Conservation (phyloP, 1,140 invertebrate genomes). For the Psilanteris sp. region DNA sequence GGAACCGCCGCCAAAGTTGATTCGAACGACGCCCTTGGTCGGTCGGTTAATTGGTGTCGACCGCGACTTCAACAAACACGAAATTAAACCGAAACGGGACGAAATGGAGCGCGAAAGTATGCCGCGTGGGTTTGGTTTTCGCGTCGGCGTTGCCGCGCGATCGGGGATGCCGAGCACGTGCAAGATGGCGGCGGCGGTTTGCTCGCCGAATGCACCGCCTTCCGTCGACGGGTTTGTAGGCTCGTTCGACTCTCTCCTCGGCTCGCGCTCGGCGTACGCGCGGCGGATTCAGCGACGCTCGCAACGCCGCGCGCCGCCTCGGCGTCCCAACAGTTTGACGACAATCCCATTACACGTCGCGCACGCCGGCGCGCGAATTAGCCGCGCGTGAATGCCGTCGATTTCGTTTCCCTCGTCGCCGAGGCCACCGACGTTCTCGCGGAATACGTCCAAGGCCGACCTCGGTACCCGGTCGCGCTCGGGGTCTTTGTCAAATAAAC, state of each 20-base stretch:
- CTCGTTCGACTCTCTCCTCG: constrained; percentile 19
- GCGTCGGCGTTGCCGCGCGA: constrained; percentile 59
- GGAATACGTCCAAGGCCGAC: constrained; percentile 53
- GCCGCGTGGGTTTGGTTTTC: constrained; percentile 27
- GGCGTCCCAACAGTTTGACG: constrained; percentile 72
- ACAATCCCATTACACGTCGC: constrained; percentile 70
- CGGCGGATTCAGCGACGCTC: constrained; percentile 53
- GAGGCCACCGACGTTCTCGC: constrained; percentile 34
- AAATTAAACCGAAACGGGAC: no score
- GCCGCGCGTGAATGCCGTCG: constrained; percentile 14
- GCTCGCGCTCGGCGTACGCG: constrained; percentile 26
- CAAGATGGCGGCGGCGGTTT: constrained; percentile 79
- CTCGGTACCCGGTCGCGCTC: constrained; percentile 69
- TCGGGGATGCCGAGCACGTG: constrained; percentile 77
- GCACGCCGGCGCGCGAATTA: constrained; percentile 42
- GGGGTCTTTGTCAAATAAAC: constrained; percentile 77
- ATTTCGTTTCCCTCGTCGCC: constrained; percentile 12
- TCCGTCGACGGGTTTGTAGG: constrained; percentile 41
- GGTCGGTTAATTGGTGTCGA: no score
- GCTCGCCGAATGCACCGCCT: constrained; percentile 73
- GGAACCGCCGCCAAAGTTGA: no score
- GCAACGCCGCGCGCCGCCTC: constrained; percentile 57
- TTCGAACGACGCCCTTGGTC: no score
- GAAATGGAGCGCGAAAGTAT: constrained; percentile 24
- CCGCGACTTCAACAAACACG: no score